Percentiles rank a stretch among this genome's conserved stretches.
phyloP scores from a whole-genome alignment of 2,888 invertebrate genomes.

The Coleophora flavipennella region DNA sequence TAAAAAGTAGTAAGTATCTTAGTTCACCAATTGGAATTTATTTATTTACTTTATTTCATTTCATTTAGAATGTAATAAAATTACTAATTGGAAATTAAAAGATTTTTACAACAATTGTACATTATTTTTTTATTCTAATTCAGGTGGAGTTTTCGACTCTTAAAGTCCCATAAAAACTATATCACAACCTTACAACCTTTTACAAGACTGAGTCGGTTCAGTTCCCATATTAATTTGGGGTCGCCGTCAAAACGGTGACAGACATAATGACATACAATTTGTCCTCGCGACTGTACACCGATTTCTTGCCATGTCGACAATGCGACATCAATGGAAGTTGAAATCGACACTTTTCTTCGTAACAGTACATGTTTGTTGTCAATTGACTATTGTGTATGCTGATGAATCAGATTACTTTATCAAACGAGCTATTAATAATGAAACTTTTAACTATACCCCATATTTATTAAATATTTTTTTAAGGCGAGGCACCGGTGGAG shows the following conservation, averaged over 20 bases:
- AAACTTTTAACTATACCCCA: too few relatives aligned
- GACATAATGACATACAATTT: conserved; percentile 52
- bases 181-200: conserved; percentile 24
- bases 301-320: not conserved
- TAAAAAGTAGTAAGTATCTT: too few relatives aligned
- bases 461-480: too few relatives aligned
- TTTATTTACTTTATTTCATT: too few relatives aligned
- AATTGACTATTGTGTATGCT: not conserved
- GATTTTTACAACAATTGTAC: too few relatives aligned
- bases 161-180: conserved; percentile 1
- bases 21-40: too few relatives aligned
- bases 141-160: not conserved
- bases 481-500: too few relatives aligned
- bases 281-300: conserved; percentile 31
- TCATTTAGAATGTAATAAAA: too few relatives aligned
- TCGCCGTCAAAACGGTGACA: conserved; percentile 49
- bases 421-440: not conserved
- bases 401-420: not conserved
- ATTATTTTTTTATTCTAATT: too few relatives aligned
- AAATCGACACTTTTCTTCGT: conserved; percentile 20
- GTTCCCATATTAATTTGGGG: conserved; percentile 66
- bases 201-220: conserved; percentile 39
- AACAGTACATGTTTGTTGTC: not conserved
- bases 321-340: conserved; percentile 20
- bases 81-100: too few relatives aligned